Conservation (phyloP, 2,797 vertebrate genomes). For the Catostomus latipinnis region DNA sequence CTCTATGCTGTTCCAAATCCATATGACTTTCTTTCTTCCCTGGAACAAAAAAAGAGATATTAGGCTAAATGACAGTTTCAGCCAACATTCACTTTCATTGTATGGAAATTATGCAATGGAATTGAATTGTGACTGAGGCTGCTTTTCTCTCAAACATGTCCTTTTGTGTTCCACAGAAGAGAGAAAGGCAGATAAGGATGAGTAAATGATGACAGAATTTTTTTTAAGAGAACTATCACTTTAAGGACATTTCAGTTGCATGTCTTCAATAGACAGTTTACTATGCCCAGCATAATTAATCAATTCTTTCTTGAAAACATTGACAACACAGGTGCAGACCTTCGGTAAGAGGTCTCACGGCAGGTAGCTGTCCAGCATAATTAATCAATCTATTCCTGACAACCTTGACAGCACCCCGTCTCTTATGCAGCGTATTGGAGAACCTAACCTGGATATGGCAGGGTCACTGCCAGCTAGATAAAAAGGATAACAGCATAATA, state of each 20-base stretch:
- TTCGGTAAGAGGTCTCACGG: slow-evolving; percentile 44
- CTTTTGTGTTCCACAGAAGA: neutral
- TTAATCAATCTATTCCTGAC: slow-evolving; percentile 70
- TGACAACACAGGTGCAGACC: slow-evolving; percentile 46
- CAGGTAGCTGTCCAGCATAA: slow-evolving; percentile 68
- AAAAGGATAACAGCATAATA: neutral
- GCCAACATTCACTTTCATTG: too few species aligned
- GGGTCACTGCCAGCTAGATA: neutral
- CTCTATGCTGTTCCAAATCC: neutral
- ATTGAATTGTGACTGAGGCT: neutral
- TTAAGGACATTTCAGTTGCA: slow-evolving; percentile 33
- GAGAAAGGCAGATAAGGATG: neutral
- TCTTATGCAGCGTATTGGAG: neutral
- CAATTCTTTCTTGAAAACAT: slow-evolving; percentile 63
- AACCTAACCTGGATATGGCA: slow-evolving; percentile 19
- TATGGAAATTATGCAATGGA: too few species aligned
- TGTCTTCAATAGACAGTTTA: slow-evolving; percentile 39
- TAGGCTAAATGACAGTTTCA: neutral
- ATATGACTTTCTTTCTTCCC: neutral
- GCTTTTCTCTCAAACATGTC: neutral
- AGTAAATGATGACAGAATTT: too few species aligned
- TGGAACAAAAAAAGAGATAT: neutral
- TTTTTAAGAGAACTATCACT: neutral
- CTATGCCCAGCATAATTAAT: slow-evolving; percentile 71
- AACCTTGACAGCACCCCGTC: slow-evolving; percentile 58